A percentile compares a stretch with the other conserved stretches of the same genome.
Conservation (phyloP, 2,113 vertebrate species). For the Mixornis gularis region DNA sequence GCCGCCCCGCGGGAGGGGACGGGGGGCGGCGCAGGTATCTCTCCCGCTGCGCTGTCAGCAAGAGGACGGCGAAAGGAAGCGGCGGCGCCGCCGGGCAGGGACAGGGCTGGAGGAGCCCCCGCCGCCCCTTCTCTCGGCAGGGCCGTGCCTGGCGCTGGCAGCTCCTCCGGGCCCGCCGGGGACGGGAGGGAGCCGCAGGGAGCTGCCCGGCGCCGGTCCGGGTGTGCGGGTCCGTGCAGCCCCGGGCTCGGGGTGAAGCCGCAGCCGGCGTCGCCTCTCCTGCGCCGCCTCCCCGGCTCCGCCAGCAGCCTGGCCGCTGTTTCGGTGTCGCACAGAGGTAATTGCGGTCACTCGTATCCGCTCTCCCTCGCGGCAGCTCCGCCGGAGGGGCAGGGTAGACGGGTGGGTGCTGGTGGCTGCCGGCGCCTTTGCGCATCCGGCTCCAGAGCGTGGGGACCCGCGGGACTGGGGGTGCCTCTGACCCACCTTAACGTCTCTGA, state of each 20-base stretch:
- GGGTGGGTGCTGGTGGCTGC: not conserved
- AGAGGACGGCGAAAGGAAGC: not conserved
- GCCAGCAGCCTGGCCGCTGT: not conserved
- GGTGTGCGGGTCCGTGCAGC: not conserved
- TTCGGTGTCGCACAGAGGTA: not conserved
- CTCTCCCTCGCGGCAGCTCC: not conserved
- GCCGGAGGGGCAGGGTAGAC: not conserved
- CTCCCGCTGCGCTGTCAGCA: not conserved
- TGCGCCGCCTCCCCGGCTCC: not conserved
- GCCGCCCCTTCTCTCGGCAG: not conserved
- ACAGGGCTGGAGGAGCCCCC: not conserved
- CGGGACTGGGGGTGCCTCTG: not conserved
- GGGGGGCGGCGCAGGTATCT: not conserved
- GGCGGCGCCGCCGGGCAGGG: not conserved
- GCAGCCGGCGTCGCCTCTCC: not conserved
- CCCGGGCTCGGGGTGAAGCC: not conserved
- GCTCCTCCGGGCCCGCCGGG: not conserved
- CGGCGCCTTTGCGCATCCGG: not conserved
- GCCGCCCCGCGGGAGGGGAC: not conserved
- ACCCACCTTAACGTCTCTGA: not conserved
- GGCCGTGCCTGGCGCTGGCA: not conserved
- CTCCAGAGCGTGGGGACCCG: not conserved
- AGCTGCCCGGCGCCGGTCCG: not conserved
- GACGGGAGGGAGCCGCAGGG: not conserved
- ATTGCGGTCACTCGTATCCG: not conserved